Evolutionary conservation across 1,140 invertebrate genomes (phyloP), one percentile per base, ranked within the genome.

Genomic region (Phocides pigmalion): DNA sequence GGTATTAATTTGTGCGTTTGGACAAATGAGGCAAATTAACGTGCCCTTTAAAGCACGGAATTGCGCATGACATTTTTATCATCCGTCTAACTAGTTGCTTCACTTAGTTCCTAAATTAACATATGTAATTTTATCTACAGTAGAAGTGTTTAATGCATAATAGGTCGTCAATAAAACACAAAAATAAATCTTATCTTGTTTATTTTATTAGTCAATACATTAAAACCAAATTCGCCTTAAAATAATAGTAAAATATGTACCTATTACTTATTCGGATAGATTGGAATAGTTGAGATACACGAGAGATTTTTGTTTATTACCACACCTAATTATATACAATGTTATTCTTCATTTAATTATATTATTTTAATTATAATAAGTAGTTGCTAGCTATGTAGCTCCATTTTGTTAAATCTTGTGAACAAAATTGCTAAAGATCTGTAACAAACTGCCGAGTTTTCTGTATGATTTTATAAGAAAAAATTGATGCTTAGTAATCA

Each of bases 141-240:
- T n/a, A n/a, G n/a, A n/a, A n/a, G n/a, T n/a, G n/a, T n/a, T n/a
- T n/a, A n/a, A n/a, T n/a, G n/a, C n/a, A n/a, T n/a, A n/a, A n/a
- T n/a, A n/a, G n/a, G n/a, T n/a, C 3, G 19, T 17, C 3, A 22
- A 47, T 25, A 8, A 47, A 47, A 47, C 11, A 6, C 44, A 25
- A 47, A 25, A 47, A 22, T 47, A 12, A 6, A 25, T 47, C 28
- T 25, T 47, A 47, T 14, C 9, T 47, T 47, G 19, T 47, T 47
- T 47, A 47, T 47, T 47, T 20, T 16, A 9, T 12, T 47, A 47
- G 4, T n/a, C 25, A 47, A 47, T 47, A 47, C 20, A 47, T 25
- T 47, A 25, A 25, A 47, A 47, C 25, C 14, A 46, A 32, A 11
- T 32, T 11, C 14, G 17, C 20, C 20, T 25, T 47, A 47, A 15